Base-by-base conservation (phyloP, 2,888 invertebrate species). In the Drosophila kambysellisi region DNA sequence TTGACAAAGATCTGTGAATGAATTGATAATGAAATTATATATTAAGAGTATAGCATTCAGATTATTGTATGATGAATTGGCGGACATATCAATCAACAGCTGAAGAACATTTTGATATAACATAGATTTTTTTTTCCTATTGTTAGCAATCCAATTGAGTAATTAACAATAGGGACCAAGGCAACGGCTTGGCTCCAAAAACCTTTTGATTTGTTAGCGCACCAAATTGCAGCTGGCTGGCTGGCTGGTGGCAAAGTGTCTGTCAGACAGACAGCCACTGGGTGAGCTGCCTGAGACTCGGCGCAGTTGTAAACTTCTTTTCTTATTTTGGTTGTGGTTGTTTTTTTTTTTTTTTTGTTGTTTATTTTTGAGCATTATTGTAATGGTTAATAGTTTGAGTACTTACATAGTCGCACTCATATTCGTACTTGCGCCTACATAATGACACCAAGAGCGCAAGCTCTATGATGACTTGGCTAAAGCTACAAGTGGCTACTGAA, bases 401-500 rank as follows among this genome's bases (percentile, higher is more conserved):
- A 74, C 77, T 59, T 46, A 25, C 39, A 29, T 25, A 69, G 43
- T 51, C 35, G 46, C 43, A 68, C 71, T 73, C 41, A 58, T 56
- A 68, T 54, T 68, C 41, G 46, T 43, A 57, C 37, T 46, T 56
- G 76, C 69, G 59, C 76, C 69, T 76, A 67, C 70, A 80, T 75
- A 77, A 80, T 74, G 76, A 70, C 83, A 68, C 65, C 68, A 29
- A 37, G 71, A 48, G 71, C 60, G 53, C 62, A 32, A 80, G 71
- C 68, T 64, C 54, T 32, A 65, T 64, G 82, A 87, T 85, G 85
- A 85, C 85, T 70, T 52, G 70, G 85, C 85, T 76, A 77, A 84
- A 89, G 71, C 58, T 61, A 52, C 75, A 85, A 88, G 86, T 88
- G 80, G 78, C 79, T 78, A 82, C 70, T 76, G 80, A 66, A 75